Base-by-base conservation (phyloP, 2,797 vertebrate genomes). In the Tympanoctomys barrerae region DNA sequence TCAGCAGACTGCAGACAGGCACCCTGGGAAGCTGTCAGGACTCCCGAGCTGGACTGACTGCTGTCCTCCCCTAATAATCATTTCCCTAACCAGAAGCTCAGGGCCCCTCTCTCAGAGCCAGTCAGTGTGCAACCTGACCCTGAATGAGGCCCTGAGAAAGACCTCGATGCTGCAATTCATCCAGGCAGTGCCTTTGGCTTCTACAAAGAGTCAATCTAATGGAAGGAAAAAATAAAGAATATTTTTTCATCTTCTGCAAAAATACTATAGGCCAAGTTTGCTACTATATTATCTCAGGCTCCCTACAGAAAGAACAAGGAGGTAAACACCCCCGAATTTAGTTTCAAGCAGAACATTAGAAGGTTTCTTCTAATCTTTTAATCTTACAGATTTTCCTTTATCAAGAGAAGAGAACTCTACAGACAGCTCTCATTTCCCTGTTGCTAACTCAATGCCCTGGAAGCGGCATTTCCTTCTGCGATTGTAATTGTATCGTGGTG, bases 371-470 rank as follows among this genome's bases (percentile, higher is more conserved):
- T 94, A 81, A 80, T 57, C n/a, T 78, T 87, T 77, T 78, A 87
- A 90, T 96, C 11, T 31, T 61, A 78, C 7, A 94, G 10, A 66
- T 68, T 95, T 94, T 77, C 81, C 89, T 89, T 83, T 70, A 87
- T 84, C 59, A 33, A 16, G 49, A 95, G 36, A 94, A 21, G n/a
- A 94, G 18, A 80, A 91, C 36, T 92, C 66, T 18, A 46, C 0
- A 88, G 66, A 89, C 46, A 89, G 92, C 75, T 73, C 66, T 84
- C 78, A 91, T 90, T 95, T 96, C 52, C 78, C 75, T 18, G 81
- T 81, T 93, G 62, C 87, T 92, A 73, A 93, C 28, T 75, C 71
- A 75, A 75, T 75, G 46, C 71, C 39, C 57, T 79, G 39, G 79
- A 81, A 89, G n/a, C 57, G 61, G 84, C 90, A 79, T 83, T 90